Conservation (phyloP, 2,888 invertebrate species). For the Volucella zonaria region DNA sequence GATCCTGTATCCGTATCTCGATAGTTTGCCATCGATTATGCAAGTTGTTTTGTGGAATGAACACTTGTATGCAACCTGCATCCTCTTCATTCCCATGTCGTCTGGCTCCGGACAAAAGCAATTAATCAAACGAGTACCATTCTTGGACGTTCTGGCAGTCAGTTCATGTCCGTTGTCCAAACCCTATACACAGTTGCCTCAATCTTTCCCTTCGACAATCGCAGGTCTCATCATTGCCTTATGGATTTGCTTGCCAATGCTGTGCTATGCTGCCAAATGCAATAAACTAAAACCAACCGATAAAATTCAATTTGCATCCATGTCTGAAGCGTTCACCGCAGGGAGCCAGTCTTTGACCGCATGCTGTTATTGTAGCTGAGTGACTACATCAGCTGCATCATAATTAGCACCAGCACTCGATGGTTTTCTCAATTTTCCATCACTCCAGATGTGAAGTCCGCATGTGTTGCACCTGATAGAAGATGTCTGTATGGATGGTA, state of each 20-base stretch:
- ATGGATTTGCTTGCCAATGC: conserved; percentile 22
- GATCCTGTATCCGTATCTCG: conserved; percentile 12
- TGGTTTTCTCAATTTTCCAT: conserved; percentile 52
- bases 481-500: conserved; percentile 23
- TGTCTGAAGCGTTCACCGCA: conserved; percentile 44
- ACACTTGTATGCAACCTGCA: conserved; percentile 10
- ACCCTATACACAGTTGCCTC: not conserved
- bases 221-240: conserved; percentile 23
- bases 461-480: conserved; percentile 41
- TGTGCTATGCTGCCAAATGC: conserved; percentile 50
- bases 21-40: conserved; percentile 39
- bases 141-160: conserved; percentile 10
- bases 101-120: conserved; percentile 51
- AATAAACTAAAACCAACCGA: conserved; percentile 55
- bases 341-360: conserved; percentile 43
- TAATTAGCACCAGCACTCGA: conserved; percentile 13
- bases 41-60: conserved; percentile 15
- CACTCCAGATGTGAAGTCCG: conserved; percentile 26
- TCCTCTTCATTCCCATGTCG: conserved; percentile 12
- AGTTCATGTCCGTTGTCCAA: conserved; percentile 3
- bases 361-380: conserved; percentile 26
- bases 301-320: conserved; percentile 68
- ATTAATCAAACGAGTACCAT: conserved; percentile 55
- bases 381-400: conserved; percentile 12
- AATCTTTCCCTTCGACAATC: not conserved